phyloP scores from a whole-genome alignment of 2,797 vertebrate genomes.

The Chloroceryle amazona region DNA sequence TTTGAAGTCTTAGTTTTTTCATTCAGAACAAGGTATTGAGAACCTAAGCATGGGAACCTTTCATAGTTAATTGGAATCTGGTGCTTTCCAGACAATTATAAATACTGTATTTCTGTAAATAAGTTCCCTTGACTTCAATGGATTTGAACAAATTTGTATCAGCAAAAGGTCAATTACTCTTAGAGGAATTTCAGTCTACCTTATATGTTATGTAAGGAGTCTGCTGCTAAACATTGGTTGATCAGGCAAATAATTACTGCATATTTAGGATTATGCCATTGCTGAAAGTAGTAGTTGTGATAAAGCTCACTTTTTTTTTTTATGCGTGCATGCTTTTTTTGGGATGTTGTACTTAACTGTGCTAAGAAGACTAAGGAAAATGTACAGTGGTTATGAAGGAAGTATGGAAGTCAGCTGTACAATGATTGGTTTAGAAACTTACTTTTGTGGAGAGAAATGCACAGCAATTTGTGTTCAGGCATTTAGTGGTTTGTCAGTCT shows the following conservation, averaged over 20 bases:
- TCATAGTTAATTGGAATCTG: not conserved
- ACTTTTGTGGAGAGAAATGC: not conserved
- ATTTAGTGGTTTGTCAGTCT: not conserved
- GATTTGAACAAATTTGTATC: not conserved
- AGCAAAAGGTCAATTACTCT: not conserved
- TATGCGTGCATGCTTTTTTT: not conserved
- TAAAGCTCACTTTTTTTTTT: not conserved
- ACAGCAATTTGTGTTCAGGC: not conserved
- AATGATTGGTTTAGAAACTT: not conserved
- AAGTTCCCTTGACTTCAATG: not conserved
- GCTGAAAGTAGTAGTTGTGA: not conserved
- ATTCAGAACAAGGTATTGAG: not conserved
- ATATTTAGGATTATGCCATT: not conserved
- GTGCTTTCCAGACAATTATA: not conserved
- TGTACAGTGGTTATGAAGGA: not conserved
- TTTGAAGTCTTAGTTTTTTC: not conserved
- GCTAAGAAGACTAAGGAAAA: not conserved
- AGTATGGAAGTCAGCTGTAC: not conserved
- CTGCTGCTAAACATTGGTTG: not conserved
- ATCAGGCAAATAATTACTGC: not conserved
- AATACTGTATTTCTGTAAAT: not conserved
- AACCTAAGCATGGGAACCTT: not conserved
- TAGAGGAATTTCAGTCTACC: not conserved
- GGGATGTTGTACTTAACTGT: not conserved
- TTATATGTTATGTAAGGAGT: not conserved